These are phyloP conservation scores for Phymorhynchus buccinoides DNA, from an alignment of 1,140 invertebrate genomes.

Conservation along the genomic window DNA sequence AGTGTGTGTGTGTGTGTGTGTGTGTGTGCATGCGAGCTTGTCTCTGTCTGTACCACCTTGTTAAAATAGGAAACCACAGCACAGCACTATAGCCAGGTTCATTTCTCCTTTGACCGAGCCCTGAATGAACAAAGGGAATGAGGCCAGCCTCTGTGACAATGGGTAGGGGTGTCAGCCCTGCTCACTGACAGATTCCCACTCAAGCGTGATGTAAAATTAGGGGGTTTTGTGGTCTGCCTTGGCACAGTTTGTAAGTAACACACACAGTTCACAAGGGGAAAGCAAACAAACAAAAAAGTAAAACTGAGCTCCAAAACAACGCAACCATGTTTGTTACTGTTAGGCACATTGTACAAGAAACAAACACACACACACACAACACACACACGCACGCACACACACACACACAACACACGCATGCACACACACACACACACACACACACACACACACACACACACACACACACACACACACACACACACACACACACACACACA, in stretches of 20 bases:
- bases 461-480: background rate
- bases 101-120: no score
- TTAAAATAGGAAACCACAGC: no score
- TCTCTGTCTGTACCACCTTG: no score
- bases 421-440: conserved; percentile 28
- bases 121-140: no score
- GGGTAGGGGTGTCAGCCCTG: no score
- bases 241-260: background rate
- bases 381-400: conserved; percentile 27
- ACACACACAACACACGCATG: conserved; percentile 11
- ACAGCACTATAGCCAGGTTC: no score
- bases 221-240: no score
- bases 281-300: background rate
- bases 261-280: background rate
- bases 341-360: background rate
- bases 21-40: no score
- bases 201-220: no score
- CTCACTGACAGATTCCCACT: no score
- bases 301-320: background rate
- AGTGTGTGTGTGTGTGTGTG: no score
- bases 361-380: conserved; percentile 26
- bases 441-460: conserved; percentile 11
- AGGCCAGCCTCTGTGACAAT: no score
- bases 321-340: background rate
- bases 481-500: background rate